Evolutionary conservation across 2,888 invertebrate species (phyloP).

Genomic region (Gymnoscelis rufifasciata): DNA sequence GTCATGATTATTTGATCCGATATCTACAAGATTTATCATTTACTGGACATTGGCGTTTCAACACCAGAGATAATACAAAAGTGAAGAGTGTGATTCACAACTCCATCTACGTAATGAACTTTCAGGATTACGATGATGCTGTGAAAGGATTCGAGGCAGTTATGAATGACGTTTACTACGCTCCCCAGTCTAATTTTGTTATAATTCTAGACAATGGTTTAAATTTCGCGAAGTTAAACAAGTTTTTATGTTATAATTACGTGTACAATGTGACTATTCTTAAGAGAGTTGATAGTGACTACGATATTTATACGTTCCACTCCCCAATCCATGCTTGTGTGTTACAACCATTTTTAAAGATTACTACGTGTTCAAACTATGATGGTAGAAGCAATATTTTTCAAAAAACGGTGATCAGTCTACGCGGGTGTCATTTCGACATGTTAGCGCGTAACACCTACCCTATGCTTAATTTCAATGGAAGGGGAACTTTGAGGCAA

Average conservation of each 20-base stretch:
- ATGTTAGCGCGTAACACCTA: slow-evolving; percentile 32
- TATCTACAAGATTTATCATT: slow-evolving; percentile 29
- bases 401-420: slow-evolving; percentile 1
- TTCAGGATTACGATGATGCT: slow-evolving; percentile 32
- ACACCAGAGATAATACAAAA: slow-evolving; percentile 32
- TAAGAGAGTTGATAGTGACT: slow-evolving; percentile 9
- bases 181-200: slow-evolving; percentile 39
- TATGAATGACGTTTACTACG: slow-evolving; percentile 36
- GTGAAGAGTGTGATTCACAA: slow-evolving; percentile 23
- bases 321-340: slow-evolving; percentile 20
- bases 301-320: slow-evolving; percentile 18
- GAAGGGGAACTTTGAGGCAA: background rate
- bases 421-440: slow-evolving; percentile 28
- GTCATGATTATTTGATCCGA: slow-evolving; percentile 27
- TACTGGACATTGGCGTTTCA: slow-evolving; percentile 24
- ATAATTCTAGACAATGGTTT: slow-evolving; percentile 30
- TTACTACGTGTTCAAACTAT: slow-evolving; percentile 4
- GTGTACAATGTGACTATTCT: slow-evolving; percentile 27
- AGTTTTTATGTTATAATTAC: slow-evolving; percentile 31
- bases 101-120: slow-evolving; percentile 34
- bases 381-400: slow-evolving; percentile 3
- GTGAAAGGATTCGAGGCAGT: slow-evolving; percentile 25
- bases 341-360: slow-evolving; percentile 1
- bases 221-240: slow-evolving; percentile 24
- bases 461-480: slow-evolving; percentile 35